Conservation (phyloP, 64 coral and sea anemone genomes). For the Cladopsammia gracilis region DNA sequence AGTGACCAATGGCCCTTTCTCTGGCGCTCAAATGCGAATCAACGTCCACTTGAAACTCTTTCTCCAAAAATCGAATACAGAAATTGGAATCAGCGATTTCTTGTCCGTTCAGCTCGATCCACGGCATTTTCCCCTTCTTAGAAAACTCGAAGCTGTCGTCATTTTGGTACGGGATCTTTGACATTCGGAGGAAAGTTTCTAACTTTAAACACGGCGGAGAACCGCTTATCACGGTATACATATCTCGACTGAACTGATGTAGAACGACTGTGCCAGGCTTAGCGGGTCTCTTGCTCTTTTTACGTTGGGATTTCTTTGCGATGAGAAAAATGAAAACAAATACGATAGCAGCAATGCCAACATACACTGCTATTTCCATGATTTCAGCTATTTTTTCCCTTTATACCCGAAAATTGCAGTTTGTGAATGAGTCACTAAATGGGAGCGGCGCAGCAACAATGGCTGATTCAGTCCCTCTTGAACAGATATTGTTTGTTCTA, state of each 20-base stretch:
- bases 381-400: too few species aligned
- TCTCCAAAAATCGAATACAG: slow-evolving; percentile 48
- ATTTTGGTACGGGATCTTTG: neutral
- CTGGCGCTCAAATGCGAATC: slow-evolving; percentile 23
- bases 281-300: neutral
- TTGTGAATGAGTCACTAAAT: neutral
- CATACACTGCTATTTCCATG: neutral
- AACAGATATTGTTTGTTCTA: too few species aligned
- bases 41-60: slow-evolving; percentile 43
- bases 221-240: neutral
- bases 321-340: neutral
- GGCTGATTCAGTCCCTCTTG: too few species aligned
- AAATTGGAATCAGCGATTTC: slow-evolving; percentile 73
- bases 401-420: too few species aligned
- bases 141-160: neutral
- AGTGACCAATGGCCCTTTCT: slow-evolving; percentile 19
- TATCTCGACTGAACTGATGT: neutral
- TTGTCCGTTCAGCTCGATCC: slow-evolving; percentile 47
- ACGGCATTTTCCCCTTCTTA: slow-evolving; percentile 48
- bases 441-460: too few species aligned
- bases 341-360: neutral
- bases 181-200: slow-evolving; percentile 74
- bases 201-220: slow-evolving; percentile 72
- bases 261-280: neutral
- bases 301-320: neutral